phyloP scores from a whole-genome alignment of 2,888 invertebrate genomes.

The Ischnus inquisitorius region DNA sequence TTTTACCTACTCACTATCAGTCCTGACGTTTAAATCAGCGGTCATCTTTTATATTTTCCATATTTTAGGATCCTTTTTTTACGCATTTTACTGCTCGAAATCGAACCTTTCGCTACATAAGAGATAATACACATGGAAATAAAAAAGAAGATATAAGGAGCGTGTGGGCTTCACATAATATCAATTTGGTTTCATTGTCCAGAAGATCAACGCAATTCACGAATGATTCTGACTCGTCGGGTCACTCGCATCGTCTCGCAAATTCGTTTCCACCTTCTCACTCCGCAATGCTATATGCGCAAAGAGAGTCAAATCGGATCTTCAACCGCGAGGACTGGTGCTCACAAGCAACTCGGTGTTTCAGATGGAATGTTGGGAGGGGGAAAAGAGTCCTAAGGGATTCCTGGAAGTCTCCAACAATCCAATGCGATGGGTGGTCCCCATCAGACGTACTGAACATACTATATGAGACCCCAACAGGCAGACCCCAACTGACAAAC shows the following conservation, averaged over 20 bases:
- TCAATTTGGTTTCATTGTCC: constrained; percentile 20
- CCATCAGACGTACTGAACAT: constrained; percentile 62
- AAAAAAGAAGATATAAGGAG: not conserved
- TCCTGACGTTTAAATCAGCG: not conserved
- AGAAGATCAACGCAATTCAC: not conserved
- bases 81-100: not conserved
- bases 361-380: constrained; percentile 48
- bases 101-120: not conserved
- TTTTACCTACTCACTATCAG: not conserved
- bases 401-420: constrained; percentile 76
- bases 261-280: not conserved
- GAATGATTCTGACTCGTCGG: constrained; percentile 4
- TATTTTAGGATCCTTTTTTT: not conserved
- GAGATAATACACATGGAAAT: not conserved
- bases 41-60: not conserved
- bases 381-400: constrained; percentile 70
- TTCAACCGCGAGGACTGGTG: constrained; percentile 7
- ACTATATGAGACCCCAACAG: constrained; percentile 30
- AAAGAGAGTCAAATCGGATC: constrained; percentile 43
- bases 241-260: not conserved
- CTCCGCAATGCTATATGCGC: constrained; percentile 9
- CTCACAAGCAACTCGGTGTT: constrained; percentile 33
- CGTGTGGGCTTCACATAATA: not conserved
- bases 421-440: constrained; percentile 78
- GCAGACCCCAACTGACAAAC: constrained; percentile 49